Percentiles rank a stretch among this genome's conserved stretches.
Evolutionary conservation across 1,140 invertebrate genomes (phyloP).

Genomic region (Drosophila ambigua): DNA sequence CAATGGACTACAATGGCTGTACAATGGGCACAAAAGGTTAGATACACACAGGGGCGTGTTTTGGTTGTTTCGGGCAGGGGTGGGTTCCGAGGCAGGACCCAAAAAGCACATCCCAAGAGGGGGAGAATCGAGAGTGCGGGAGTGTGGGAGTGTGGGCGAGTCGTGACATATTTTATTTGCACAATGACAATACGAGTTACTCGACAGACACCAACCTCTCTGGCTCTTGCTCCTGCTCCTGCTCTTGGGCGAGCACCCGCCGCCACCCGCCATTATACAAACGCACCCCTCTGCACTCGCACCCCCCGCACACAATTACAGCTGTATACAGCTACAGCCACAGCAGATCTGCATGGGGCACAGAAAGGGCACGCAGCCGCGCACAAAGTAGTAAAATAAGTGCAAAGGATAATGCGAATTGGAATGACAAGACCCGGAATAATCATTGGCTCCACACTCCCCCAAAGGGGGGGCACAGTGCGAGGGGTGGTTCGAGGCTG

Average conservation of each 20-base stretch:
- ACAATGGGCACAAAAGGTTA: slow-evolving; percentile 79
- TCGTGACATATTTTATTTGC: slow-evolving; percentile 84
- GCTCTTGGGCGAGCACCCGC: slow-evolving; percentile 10
- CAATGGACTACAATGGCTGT: slow-evolving; percentile 68
- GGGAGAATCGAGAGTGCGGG: slow-evolving; percentile 49
- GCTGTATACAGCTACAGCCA: slow-evolving; percentile 19
- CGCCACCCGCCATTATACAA: slow-evolving; percentile 72
- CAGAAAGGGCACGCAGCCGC: slow-evolving; percentile 42
- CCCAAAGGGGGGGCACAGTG: not conserved
- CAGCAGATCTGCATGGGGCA: slow-evolving; percentile 1
- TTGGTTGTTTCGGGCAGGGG: slow-evolving; percentile 17
- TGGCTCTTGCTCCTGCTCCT: too few species aligned
- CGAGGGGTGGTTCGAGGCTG: not conserved
- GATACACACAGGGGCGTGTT: slow-evolving; percentile 71
- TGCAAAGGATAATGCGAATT: slow-evolving; percentile 83
- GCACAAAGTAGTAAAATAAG: slow-evolving; percentile 81
- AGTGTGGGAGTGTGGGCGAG: slow-evolving; percentile 60
- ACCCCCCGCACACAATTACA: slow-evolving; percentile 41
- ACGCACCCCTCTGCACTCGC: slow-evolving; percentile 53
- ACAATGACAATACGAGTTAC: slow-evolving; percentile 82
- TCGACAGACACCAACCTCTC: slow-evolving; percentile 34
- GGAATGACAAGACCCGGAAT: slow-evolving; percentile 83
- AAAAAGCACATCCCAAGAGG: slow-evolving; percentile 42
- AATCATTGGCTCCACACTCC: slow-evolving; percentile 78
- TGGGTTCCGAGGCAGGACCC: slow-evolving; percentile 21